These are phyloP conservation scores for Gobio gobio DNA, from an alignment of 2,113 vertebrate genomes.

Conservation along the genomic window DNA sequence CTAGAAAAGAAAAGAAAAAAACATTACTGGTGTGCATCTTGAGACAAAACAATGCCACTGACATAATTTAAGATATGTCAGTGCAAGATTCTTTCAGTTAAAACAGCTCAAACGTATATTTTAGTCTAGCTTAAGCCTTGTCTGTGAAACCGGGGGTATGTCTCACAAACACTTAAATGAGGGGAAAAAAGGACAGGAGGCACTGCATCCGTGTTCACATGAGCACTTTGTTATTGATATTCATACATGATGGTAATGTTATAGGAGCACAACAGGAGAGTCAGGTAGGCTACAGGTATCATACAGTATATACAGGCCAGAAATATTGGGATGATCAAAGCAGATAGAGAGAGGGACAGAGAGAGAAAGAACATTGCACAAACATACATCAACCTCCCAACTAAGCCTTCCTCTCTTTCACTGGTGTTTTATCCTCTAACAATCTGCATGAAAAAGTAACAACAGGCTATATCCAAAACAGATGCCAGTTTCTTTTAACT, in stretches of 20 bases:
- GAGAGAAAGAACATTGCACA: conserved; percentile 34
- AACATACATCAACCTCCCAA: not conserved
- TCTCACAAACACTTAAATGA: not conserved
- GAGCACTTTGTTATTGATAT: conserved; percentile 77
- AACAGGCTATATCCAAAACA: not conserved
- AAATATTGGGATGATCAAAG: conserved; percentile 1
- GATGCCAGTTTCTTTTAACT: conserved; percentile 1
- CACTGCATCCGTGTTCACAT: conserved; percentile 68
- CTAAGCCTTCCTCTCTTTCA: not conserved
- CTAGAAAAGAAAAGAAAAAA: too few species aligned
- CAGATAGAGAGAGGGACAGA: conserved; percentile 31
- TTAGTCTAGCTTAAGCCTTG: too few species aligned
- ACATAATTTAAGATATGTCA: too few species aligned
- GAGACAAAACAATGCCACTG: too few species aligned
- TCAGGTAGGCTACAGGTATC: conserved; percentile 59
- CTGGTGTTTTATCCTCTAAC: not conserved
- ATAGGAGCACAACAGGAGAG: conserved; percentile 66
- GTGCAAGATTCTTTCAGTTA: too few species aligned
- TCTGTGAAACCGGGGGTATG: too few species aligned
- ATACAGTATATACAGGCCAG: conserved; percentile 32
- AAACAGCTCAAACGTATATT: too few species aligned
- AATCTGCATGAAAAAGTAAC: not conserved
- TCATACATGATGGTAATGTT: conserved; percentile 72
- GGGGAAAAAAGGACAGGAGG: conserved; percentile 56
- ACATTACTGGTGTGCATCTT: too few species aligned